Evolutionary conservation across 2,113 vertebrate species (phyloP), one percentile per base, ranked within the genome.

Genomic region (Macheiramphus alcinus): DNA sequence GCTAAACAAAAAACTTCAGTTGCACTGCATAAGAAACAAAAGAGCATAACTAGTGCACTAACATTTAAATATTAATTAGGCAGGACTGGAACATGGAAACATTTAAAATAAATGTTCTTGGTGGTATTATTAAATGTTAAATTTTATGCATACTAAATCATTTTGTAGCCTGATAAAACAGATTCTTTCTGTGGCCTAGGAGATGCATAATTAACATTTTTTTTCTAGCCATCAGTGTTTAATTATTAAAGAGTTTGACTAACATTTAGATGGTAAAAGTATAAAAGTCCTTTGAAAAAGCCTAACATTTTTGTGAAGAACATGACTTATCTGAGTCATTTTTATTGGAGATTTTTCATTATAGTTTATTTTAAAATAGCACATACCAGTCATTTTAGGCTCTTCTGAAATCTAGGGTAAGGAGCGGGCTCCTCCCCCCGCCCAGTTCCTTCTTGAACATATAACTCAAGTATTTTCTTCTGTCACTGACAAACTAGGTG

Each of bases 171-270:
- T 91, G 78, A 68, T 87, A 82, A 75, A 94, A 85, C 34, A 70
- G 27, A 18, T 90, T 75, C 12, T 47, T 92, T 89, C 93, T 91
- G 56, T 94, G 53, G 72, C 76, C 72, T 73, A 96, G 70, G 66
- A 95, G 78, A 97, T 94, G 65, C 47, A 97, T 97, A 97, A 96
- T 97, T 96, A 94, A 96, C 94, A 31, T 61, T 19, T 94, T 88
- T 94, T 97, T 96, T 75, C 91, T 97, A 94, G 58, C 70, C 66
- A 93, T 72, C 58, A 6, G 0, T 75, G 42, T 78, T 97, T 90
- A 97, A 97, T 96, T 93, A 97, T 95, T 96, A 88, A 97, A 89
- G 85, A 78, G 79, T 61, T 83, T 76, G 78, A 95, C 92, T 96
- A 94, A 95, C 70, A 93, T 93, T 96, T 95, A 88, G 63, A 92